Percentiles rank a stretch among this genome's conserved stretches.
phyloP scores from a whole-genome alignment of 1,140 invertebrate genomes.

The Maconellicoccus hirsutus region DNA sequence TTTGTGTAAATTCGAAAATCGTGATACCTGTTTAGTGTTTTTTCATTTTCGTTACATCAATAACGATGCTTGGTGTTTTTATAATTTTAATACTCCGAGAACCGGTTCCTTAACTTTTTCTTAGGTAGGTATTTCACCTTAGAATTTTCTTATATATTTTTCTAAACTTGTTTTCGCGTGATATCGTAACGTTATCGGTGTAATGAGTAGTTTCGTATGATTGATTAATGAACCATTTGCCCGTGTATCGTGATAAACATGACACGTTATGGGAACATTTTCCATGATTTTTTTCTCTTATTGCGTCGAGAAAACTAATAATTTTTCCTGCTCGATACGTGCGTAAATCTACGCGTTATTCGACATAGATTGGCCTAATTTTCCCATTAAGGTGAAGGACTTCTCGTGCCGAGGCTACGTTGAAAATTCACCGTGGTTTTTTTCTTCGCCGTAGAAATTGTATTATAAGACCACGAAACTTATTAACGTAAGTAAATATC shows the following conservation, averaged over 20 bases:
- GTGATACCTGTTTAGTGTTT: background rate
- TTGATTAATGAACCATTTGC: background rate
- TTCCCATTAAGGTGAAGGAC: background rate
- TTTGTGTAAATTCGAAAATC: slow-evolving; percentile 5
- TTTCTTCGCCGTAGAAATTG: too few relatives aligned
- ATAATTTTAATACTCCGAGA: background rate
- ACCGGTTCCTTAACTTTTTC: background rate
- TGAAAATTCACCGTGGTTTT: too few relatives aligned
- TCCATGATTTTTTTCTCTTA: background rate
- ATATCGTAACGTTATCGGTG: background rate
- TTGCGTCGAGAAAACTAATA: too few relatives aligned
- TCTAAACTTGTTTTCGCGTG: background rate
- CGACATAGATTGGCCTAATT: background rate
- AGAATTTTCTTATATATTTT: background rate
- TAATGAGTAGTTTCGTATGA: background rate
- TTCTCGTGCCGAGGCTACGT: background rate
- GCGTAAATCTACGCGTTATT: background rate
- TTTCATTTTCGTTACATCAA: background rate
- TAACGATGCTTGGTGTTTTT: background rate
- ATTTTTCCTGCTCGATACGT: too few relatives aligned
- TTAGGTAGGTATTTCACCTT: background rate
- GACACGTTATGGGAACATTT: background rate
- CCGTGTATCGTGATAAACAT: background rate
- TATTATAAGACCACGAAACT: too few relatives aligned
- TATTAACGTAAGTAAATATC: too few relatives aligned